phyloP scores from a whole-genome alignment of 37 sponge, comb jelly and placozoan genomes.

The Mnemiopsis leidyi region DNA sequence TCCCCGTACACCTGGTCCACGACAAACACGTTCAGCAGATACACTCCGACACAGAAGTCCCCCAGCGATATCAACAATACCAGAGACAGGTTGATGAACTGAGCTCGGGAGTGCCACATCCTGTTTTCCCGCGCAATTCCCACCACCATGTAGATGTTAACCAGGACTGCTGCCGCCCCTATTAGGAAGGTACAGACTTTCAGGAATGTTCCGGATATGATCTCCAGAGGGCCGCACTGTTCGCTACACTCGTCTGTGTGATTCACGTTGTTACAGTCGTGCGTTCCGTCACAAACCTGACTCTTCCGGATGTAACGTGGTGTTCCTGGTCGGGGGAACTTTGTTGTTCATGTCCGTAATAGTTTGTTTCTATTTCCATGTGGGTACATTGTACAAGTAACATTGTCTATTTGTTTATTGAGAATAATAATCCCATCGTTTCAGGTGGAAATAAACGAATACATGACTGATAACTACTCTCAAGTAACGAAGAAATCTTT shows the following conservation, averaged over 20 bases:
- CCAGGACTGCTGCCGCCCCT: not conserved
- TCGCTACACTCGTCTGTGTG: not conserved
- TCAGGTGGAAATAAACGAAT: too few relatives aligned
- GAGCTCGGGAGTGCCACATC: not conserved
- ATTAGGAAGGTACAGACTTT: conserved; percentile 6
- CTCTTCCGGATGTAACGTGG: not conserved
- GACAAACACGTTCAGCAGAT: not conserved
- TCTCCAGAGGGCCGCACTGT: not conserved
- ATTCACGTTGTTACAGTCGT: conserved; percentile 1
- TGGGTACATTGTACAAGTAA: too few relatives aligned
- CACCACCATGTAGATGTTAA: conserved; percentile 23
- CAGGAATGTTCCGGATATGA: not conserved
- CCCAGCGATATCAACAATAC: conserved; percentile 6
- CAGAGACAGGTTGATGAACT: conserved; percentile 30
- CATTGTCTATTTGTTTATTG: too few relatives aligned
- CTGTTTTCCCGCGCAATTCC: not conserved
- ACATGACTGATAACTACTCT: too few relatives aligned
- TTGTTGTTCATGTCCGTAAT: not conserved
- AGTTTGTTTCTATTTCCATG: too few relatives aligned
- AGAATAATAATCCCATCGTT: too few relatives aligned
- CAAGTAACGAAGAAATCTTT: too few relatives aligned
- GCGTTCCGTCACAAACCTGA: not conserved
- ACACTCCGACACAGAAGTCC: conserved; percentile 24
- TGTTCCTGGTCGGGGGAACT: conserved; percentile 11
- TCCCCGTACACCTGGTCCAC: not conserved